A percentile compares a stretch with the other conserved stretches of the same genome.
phyloP scores from a whole-genome alignment of 1,140 invertebrate genomes.

The Riptortus pedestris region DNA sequence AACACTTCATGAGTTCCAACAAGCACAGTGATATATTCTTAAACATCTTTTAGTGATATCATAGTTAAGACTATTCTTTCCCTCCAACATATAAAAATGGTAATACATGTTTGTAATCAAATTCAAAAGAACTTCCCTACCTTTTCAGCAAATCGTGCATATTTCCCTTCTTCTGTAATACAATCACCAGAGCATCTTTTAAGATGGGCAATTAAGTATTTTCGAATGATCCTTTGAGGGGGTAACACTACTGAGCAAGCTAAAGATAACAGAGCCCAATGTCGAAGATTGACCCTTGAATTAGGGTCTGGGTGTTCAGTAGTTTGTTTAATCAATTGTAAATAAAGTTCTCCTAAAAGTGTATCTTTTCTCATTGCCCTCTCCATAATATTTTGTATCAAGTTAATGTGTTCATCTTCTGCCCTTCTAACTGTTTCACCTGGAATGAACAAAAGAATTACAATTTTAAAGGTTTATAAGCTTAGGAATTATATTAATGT shows the following conservation, averaged over 20 bases:
- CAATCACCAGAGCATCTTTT: conserved; percentile 78
- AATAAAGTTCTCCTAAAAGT: conserved; percentile 79
- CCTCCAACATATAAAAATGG: too few relatives aligned
- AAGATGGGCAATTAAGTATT: conserved; percentile 83
- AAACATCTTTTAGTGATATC: too few relatives aligned
- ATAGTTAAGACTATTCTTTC: too few relatives aligned
- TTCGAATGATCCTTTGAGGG: conserved; percentile 44
- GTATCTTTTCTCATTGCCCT: conserved; percentile 80
- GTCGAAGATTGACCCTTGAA: conserved; percentile 71
- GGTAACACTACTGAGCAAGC: conserved; percentile 81
- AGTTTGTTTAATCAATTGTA: conserved; percentile 88
- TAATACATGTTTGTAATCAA: neutral
- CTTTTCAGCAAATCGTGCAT: conserved; percentile 86
- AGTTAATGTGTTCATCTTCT: conserved; percentile 76
- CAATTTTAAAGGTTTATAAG: neutral
- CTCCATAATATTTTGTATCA: conserved; percentile 81
- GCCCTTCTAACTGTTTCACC: conserved; percentile 48
- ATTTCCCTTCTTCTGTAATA: conserved; percentile 87
- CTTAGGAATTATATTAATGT: neutral
- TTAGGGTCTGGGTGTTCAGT: conserved; percentile 87
- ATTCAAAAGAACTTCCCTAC: conserved; percentile 38
- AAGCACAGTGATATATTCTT: too few relatives aligned
- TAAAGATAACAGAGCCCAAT: conserved; percentile 85
- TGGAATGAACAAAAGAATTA: conserved; percentile 22
- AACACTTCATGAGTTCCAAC: too few relatives aligned